Percentiles rank a stretch among this genome's conserved stretches.
Conservation (phyloP, 2,888 invertebrate genomes). For the Margaritifera margaritifera region DNA sequence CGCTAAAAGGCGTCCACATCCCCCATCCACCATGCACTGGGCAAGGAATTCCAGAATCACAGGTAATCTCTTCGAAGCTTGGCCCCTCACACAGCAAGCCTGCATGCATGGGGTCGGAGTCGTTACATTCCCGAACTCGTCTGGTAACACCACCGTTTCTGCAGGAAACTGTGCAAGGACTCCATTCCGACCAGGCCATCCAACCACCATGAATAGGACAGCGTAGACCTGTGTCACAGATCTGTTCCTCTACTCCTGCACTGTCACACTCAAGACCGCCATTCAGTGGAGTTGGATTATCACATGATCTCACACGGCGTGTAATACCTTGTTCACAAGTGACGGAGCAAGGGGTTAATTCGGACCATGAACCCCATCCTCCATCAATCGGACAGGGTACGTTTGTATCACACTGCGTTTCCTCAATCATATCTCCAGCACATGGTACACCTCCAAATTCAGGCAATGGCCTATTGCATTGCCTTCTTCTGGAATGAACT, state of each 20-base stretch:
- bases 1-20: constrained; percentile 20
- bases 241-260: background rate
- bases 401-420: constrained; percentile 13
- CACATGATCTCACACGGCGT: constrained; percentile 20
- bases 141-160: constrained; percentile 1
- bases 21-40: constrained; percentile 31
- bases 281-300: constrained; percentile 22
- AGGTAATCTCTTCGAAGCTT: constrained; percentile 13
- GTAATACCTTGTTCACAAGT: constrained; percentile 15
- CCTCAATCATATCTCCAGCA: constrained; percentile 7
- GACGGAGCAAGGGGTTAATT: constrained; percentile 9
- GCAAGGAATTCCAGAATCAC: constrained; percentile 18
- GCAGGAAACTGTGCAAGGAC: constrained; percentile 11
- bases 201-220: constrained; percentile 34
- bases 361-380: constrained; percentile 20
- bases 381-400: constrained; percentile 21
- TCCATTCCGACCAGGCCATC: constrained; percentile 22
- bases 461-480: constrained; percentile 32
- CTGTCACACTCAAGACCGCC: constrained; percentile 26
- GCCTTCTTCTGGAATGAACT: constrained; percentile 11
- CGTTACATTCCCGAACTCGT: constrained; percentile 14
- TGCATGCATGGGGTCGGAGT: constrained; percentile 12
- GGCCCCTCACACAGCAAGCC: constrained; percentile 16
- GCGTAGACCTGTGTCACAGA: constrained; percentile 20
- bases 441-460: constrained; percentile 27